Base-by-base conservation (phyloP, 2,888 invertebrate genomes). In the Clepsis dumicolana region DNA sequence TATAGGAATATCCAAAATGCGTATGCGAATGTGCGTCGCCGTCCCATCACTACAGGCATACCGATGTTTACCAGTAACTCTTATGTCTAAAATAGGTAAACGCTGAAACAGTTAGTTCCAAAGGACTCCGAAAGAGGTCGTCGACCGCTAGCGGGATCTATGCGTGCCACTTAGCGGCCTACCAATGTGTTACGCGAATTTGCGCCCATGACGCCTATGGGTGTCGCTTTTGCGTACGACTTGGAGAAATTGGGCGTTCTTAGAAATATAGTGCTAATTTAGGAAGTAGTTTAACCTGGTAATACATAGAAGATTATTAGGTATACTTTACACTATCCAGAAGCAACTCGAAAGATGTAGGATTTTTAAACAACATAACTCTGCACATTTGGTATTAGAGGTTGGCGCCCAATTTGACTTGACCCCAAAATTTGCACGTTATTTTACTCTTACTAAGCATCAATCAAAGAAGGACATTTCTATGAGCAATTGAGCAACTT, bases 81-180 rank as follows among this genome's bases (percentile, higher is more conserved):
- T 52, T 14, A 24, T 24, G 27, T 52, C 52, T 27, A 24, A 52
- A 52, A 52, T 59, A 59, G 59, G 59, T 25, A 59, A 59, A 25
- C 52, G 25, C 24, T 59, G 56, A 56, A 56, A 56, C 59, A 59
- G 59, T 59, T 59, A 59, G 57, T 38, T 35, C 1, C 25, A 59
- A 21, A 57, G 24, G 38, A 57, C 32, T 21, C 35, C 59, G 41
- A 59, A 59, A 59, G 59, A 59, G 59, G 59, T 59, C 41, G 41
- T 35, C 16, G 59, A 59, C 38, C 59, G 59, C 44, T 59, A 59
- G 59, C 59, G 59, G 59, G 41, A 41, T 16, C 56, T 56, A 57
- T 35, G 59, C 59, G 59, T 59, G 59, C 35, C 41, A 41, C 59
- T 59, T 59, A 54, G 24, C n/a, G 21, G 41, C 41, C 38, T 25